Conservation (phyloP, 2,888 invertebrate genomes). For the Charanyca ferruginea region DNA sequence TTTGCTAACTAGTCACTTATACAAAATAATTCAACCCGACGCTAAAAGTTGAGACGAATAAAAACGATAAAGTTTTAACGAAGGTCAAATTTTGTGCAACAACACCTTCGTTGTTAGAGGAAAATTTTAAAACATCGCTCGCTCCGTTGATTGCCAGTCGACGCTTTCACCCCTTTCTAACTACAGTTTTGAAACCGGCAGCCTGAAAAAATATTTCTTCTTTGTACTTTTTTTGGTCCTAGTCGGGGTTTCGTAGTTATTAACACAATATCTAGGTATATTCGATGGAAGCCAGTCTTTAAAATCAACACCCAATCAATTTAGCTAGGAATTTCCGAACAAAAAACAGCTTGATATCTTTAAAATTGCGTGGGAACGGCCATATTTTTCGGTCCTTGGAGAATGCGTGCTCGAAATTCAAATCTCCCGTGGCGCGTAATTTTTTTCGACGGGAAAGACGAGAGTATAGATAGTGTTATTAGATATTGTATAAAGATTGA, state of each 20-base stretch:
- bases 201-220: slow-evolving; percentile 32
- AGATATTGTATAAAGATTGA: neutral
- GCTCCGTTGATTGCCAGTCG: slow-evolving; percentile 48
- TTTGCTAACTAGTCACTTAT: too few species aligned
- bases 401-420: slow-evolving; percentile 40
- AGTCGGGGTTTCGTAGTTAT: neutral
- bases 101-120: slow-evolving; percentile 26
- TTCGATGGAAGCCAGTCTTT: slow-evolving; percentile 1
- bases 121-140: slow-evolving; percentile 53
- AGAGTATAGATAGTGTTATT: slow-evolving; percentile 10
- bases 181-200: slow-evolving; percentile 37
- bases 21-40: neutral
- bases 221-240: slow-evolving; percentile 3
- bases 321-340: slow-evolving; percentile 25
- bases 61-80: slow-evolving; percentile 44
- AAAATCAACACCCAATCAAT: slow-evolving; percentile 40
- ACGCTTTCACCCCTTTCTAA: slow-evolving; percentile 2
- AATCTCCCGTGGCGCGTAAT: slow-evolving; percentile 34
- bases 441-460: slow-evolving; percentile 37
- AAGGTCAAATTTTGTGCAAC: slow-evolving; percentile 51
- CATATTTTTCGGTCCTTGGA: slow-evolving; percentile 41
- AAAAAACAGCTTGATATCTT: slow-evolving; percentile 39
- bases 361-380: slow-evolving; percentile 41
- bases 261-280: slow-evolving; percentile 14
- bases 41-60: neutral